phyloP scores from a whole-genome alignment of 2,888 invertebrate species.

The Zygogramma bicolorata region DNA sequence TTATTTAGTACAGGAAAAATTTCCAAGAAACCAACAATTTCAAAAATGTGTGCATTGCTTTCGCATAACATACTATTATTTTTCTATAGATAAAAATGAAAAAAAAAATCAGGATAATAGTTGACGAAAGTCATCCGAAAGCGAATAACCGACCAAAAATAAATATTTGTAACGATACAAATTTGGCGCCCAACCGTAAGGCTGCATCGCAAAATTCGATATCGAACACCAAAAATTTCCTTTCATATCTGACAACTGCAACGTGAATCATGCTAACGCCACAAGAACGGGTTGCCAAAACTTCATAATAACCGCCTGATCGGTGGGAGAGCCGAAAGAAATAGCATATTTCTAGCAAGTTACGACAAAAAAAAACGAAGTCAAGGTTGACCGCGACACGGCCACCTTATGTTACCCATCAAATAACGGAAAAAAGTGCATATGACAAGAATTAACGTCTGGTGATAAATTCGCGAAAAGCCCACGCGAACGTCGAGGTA shows the following conservation, averaged over 20 bases:
- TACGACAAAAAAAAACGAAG: neutral
- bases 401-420: neutral
- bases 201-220: neutral
- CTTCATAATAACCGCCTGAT: neutral
- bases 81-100: too few relatives aligned
- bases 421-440: slow-evolving; percentile 5
- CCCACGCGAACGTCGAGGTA: neutral
- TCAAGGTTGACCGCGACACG: neutral
- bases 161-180: too few relatives aligned
- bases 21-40: too few relatives aligned
- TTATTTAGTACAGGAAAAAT: too few relatives aligned
- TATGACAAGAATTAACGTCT: neutral
- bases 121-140: too few relatives aligned
- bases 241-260: neutral
- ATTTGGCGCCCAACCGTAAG: too few relatives aligned
- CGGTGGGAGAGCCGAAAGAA: neutral
- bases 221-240: neutral
- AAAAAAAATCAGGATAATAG: too few relatives aligned
- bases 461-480: neutral
- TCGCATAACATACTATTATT: too few relatives aligned
- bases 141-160: too few relatives aligned
- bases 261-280: neutral
- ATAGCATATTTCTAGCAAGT: neutral
- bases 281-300: neutral
- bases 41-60: too few relatives aligned